These are phyloP conservation scores for Myotis davidii DNA, from an alignment of 2,113 vertebrate species.

Conservation along the genomic window DNA sequence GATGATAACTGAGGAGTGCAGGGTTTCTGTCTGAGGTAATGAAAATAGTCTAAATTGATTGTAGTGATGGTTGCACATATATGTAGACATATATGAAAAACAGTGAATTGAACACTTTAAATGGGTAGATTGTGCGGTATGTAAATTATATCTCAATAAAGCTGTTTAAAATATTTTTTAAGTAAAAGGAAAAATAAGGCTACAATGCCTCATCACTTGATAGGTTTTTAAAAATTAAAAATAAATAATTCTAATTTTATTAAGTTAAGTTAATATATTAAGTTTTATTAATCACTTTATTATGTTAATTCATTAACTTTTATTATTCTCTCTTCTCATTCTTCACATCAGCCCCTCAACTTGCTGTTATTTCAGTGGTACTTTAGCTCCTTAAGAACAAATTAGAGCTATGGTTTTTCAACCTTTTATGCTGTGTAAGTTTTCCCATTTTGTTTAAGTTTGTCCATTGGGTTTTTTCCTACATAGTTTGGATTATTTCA, in stretches of 20 bases:
- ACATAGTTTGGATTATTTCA: neutral
- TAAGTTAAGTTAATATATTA: neutral
- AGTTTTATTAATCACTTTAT: neutral
- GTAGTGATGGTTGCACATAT: neutral
- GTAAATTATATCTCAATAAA: neutral
- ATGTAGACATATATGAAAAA: neutral
- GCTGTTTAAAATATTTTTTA: neutral
- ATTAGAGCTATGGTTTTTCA: constrained; percentile 48
- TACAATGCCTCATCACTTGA: neutral
- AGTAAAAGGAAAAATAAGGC: neutral
- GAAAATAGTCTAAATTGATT: neutral
- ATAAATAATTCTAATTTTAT: neutral
- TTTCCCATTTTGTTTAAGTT: neutral
- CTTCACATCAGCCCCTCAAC: neutral
- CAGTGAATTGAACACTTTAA: neutral
- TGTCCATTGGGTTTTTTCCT: neutral
- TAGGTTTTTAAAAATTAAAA: neutral
- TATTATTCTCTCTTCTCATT: neutral
- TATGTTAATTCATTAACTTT: neutral
- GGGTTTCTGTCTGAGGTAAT: neutral
- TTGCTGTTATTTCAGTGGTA: constrained; percentile 16
- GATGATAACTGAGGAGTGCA: neutral
- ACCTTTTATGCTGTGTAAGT: neutral
- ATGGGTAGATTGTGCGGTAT: neutral
- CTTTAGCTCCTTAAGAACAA: neutral